These are phyloP conservation scores for Matsumurasca onukii DNA, from an alignment of 1,140 invertebrate species.

Conservation along the genomic window DNA sequence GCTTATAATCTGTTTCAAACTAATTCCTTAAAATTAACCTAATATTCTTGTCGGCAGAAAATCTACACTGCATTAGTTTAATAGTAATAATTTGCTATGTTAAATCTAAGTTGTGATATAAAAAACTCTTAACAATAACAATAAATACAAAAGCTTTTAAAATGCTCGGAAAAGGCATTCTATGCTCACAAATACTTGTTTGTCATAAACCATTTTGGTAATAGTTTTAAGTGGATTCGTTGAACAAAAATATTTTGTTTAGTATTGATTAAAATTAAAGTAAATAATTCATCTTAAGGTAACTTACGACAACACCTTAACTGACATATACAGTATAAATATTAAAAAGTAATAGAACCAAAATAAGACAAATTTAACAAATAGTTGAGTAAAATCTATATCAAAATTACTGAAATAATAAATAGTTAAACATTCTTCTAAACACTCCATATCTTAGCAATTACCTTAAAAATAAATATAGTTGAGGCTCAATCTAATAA, in stretches of 20 bases:
- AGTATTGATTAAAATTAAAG: background rate
- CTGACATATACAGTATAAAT: background rate
- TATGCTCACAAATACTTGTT: background rate
- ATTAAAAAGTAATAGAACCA: background rate
- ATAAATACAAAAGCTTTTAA: background rate
- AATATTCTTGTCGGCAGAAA: background rate
- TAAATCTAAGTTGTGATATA: background rate
- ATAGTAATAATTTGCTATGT: background rate
- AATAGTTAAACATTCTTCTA: background rate
- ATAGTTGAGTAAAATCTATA: background rate
- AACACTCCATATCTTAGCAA: no score
- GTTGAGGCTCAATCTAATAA: no score
- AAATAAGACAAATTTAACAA: background rate
- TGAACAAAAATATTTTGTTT: background rate
- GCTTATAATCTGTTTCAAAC: background rate
- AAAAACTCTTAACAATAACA: slow-evolving; percentile 5
- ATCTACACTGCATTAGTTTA: background rate
- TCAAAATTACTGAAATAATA: background rate
- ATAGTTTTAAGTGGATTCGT: background rate
- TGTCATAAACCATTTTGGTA: slow-evolving; percentile 13
- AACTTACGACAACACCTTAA: background rate
- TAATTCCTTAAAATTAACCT: background rate
- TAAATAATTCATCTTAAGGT: background rate
- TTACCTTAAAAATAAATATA: no score
- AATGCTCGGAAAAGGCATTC: slow-evolving; percentile 7